Base-by-base conservation (phyloP, 2,113 vertebrate genomes). In the Pycnonotus jocosus region DNA sequence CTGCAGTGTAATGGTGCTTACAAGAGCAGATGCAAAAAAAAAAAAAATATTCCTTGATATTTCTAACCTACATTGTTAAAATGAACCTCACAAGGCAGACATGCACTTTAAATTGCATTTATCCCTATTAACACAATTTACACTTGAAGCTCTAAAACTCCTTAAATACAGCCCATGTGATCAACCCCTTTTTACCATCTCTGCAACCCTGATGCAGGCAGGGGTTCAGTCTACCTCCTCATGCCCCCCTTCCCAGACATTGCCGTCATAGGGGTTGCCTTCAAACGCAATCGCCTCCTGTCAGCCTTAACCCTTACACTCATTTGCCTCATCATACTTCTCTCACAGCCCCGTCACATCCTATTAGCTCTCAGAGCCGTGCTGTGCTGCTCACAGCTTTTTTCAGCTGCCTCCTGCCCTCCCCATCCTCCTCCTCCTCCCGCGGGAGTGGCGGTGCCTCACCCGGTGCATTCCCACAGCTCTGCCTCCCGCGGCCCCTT, bases 291-390 rank as follows among this genome's bases (percentile, higher is more conserved):
- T 31, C 17, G 11, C 33, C 45, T 80, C 30, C 53, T 79, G 60
- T 73, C 85, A 17, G 3, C 40, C 19, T 56, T 44, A 77, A 27
- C 60, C 61, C 25, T 82, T 48, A 30, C 5, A 0, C 69, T 66
- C 42, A 4, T 50, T 68, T 83, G 51, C 71, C 81, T 87, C 2
- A 0, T 91, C 89, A 51, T 89, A 38, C 72, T 73, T 69, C 79
- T 82, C 80, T 81, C 50, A 7, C 13, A 68, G 56, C 40, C 65
- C 81, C 81, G 84, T 73, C 77, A 86, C 73, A 87, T 91, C 81
- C 28, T 56, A 25, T 91, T 91, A 89, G 50, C 18, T 42, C 58
- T 65, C 50, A 17, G 61, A 11, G 42, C 65, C 0, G 0, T 28
- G 71, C 58, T 44, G 45, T 61, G 44, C 57, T 66, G 47, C 78